Conservation (phyloP, 1,140 invertebrate genomes). For the Mizuhopecten yessoensis region DNA sequence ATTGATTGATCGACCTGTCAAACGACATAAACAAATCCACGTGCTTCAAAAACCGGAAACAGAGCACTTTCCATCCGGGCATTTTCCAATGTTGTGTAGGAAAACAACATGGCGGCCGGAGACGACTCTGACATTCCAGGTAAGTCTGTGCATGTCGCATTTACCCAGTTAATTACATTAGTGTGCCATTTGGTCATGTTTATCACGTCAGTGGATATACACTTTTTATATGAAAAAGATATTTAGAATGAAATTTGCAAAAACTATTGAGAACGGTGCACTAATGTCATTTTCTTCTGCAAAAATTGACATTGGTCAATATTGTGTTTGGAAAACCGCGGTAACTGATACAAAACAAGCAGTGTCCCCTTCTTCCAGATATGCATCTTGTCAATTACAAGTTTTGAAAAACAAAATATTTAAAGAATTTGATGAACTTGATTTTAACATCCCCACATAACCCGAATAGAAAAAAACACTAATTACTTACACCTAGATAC, state of each 20-base stretch:
- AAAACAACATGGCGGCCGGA: conserved; percentile 81
- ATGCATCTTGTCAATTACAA: background rate
- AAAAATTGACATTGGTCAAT: conserved; percentile 20
- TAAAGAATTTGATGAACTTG: background rate
- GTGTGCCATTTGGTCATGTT: background rate
- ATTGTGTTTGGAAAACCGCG: background rate
- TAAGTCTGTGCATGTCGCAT: conserved; percentile 59
- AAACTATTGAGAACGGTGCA: background rate
- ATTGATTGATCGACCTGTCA: too few species aligned
- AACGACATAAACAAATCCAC: conserved; percentile 65
- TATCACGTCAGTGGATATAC: background rate
- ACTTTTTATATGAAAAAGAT: background rate
- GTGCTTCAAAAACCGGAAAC: conserved; percentile 56
- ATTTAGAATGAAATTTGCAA: background rate
- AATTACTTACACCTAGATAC: too few species aligned
- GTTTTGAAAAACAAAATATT: background rate
- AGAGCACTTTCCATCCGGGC: conserved; percentile 69
- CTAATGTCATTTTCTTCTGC: background rate
- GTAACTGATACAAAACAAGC: background rate
- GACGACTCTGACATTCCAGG: conserved; percentile 81
- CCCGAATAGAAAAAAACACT: too few species aligned
- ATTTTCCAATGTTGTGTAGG: conserved; percentile 77
- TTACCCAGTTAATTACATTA: background rate
- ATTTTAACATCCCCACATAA: background rate
- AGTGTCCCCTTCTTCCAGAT: background rate